These are phyloP conservation scores for Muntiacus reevesi DNA, from an alignment of 2,113 vertebrate genomes.

Conservation along the genomic window DNA sequence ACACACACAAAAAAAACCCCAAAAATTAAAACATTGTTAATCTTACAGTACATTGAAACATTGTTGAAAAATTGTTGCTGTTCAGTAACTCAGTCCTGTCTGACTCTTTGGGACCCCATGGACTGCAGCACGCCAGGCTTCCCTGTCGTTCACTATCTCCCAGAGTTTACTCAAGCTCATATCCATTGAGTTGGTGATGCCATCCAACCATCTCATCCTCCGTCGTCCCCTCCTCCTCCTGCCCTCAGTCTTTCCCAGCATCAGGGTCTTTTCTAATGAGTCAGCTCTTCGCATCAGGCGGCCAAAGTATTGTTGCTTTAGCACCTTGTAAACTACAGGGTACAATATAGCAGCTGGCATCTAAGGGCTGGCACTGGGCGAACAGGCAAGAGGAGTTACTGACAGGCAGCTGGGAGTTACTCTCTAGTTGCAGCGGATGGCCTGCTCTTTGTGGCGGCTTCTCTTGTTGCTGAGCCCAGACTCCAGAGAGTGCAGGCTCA, in stretches of 20 bases:
- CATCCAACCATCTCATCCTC: background rate
- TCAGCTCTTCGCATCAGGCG: background rate
- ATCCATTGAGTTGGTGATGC: background rate
- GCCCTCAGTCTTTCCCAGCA: background rate
- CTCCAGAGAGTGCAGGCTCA: background rate
- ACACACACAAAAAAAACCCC: background rate
- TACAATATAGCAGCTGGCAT: background rate
- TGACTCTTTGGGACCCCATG: background rate
- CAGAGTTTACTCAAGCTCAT: background rate
- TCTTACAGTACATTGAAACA: background rate
- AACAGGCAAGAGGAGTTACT: background rate
- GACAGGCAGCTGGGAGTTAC: background rate
- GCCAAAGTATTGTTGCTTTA: background rate
- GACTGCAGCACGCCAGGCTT: background rate
- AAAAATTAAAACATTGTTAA: background rate
- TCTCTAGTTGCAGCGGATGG: fast-evolving
- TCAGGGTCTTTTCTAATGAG: background rate
- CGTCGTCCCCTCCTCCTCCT: background rate
- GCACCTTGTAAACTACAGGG: background rate
- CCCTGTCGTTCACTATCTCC: background rate
- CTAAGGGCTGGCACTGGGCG: background rate
- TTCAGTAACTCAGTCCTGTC: background rate
- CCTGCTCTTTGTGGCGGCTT: background rate
- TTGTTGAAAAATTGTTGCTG: background rate
- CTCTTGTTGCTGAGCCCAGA: background rate